Percentiles rank a stretch among this genome's conserved stretches.
phyloP scores from a whole-genome alignment of 2,113 vertebrate genomes.

The Dipodomys ordii region DNA sequence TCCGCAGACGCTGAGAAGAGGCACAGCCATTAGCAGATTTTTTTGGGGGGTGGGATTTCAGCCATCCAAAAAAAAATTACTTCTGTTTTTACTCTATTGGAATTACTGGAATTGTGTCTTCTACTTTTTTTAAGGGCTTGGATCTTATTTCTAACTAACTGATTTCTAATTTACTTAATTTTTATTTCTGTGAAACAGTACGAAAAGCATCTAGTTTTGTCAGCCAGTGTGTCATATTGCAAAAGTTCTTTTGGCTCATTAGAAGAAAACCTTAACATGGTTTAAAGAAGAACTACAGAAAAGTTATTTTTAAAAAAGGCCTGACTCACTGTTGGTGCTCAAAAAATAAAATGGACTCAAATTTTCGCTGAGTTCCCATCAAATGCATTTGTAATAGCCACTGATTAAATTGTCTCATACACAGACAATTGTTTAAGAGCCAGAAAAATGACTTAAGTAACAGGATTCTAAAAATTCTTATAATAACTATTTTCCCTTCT shows the following conservation, averaged over 20 bases:
- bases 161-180: slow-evolving; percentile 41
- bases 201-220: neutral
- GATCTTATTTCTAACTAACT: slow-evolving; percentile 34
- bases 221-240: neutral
- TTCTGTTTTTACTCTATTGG: slow-evolving; percentile 11
- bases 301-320: neutral
- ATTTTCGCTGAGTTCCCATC: slow-evolving; percentile 37
- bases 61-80: neutral
- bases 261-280: slow-evolving; percentile 3
- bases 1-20: neutral
- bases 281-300: slow-evolving; percentile 35
- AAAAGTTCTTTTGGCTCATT: slow-evolving; percentile 9
- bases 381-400: slow-evolving; percentile 1
- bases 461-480: slow-evolving; percentile 41
- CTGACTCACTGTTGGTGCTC: neutral
- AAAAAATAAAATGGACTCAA: slow-evolving; percentile 29
- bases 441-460: slow-evolving; percentile 48
- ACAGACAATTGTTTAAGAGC: neutral
- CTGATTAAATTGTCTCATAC: neutral
- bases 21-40: neutral
- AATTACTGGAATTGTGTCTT: neutral
- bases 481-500: slow-evolving; percentile 68
- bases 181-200: slow-evolving; percentile 27
- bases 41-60: neutral
- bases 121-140: neutral